Conservation (phyloP, 1,140 invertebrate species). For the Magallana angulata region DNA sequence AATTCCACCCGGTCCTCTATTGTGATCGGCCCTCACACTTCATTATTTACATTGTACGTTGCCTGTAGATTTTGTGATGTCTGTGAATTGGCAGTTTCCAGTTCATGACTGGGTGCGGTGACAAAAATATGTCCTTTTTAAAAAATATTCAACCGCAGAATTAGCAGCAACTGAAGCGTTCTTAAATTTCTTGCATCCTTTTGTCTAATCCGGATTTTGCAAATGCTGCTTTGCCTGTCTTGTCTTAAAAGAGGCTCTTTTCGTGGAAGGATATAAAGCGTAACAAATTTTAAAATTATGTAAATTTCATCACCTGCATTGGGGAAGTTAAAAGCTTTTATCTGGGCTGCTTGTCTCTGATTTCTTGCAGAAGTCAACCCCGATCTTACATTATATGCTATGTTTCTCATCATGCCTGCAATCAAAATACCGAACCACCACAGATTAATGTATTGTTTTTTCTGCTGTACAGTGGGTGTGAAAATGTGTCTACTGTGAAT, state of each 20-base stretch:
- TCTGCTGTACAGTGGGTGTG: slow-evolving; percentile 14
- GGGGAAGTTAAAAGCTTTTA: slow-evolving; percentile 53
- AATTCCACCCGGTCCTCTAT: slow-evolving; percentile 51
- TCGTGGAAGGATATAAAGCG: slow-evolving; percentile 40
- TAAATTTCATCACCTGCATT: slow-evolving; percentile 53
- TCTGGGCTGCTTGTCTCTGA: slow-evolving; percentile 28
- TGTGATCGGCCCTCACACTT: slow-evolving; percentile 34
- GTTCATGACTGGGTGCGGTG: slow-evolving; percentile 2
- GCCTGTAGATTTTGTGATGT: slow-evolving; percentile 18
- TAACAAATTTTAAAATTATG: slow-evolving; percentile 58
- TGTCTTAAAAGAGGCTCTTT: slow-evolving; percentile 23
- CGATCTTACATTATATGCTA: neutral
- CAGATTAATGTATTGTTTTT: slow-evolving; percentile 29
- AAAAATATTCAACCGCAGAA: neutral
- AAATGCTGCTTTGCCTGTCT: slow-evolving; percentile 10
- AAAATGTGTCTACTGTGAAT: slow-evolving; percentile 16
- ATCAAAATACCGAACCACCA: slow-evolving; percentile 19
- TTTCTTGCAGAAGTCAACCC: slow-evolving; percentile 17
- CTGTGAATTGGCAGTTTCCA: neutral
- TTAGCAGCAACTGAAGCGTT: neutral
- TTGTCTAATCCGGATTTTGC: neutral
- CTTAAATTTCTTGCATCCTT: neutral
- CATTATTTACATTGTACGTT: slow-evolving; percentile 20
- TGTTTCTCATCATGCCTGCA: slow-evolving; percentile 19
- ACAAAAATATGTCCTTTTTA: neutral